Evolutionary conservation across 2,113 vertebrate genomes (phyloP).

Genomic region (Machaerirhynchus nigripectus): DNA sequence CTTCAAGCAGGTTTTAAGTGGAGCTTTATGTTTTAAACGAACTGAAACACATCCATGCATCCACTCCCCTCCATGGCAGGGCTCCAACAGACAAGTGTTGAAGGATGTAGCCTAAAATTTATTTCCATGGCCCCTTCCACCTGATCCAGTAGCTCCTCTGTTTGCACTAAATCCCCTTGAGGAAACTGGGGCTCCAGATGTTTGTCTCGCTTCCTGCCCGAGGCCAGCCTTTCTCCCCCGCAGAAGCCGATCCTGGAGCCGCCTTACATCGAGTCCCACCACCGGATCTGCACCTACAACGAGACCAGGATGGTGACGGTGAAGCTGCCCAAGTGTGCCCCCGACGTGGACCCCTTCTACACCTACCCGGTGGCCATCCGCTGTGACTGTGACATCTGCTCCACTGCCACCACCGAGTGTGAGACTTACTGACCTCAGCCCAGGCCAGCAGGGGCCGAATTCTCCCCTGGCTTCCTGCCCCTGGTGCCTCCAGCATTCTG

Average conservation of each 20-base stretch:
- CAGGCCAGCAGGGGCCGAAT: rapidly evolving
- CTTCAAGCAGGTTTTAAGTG: neutral
- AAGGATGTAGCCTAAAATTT: neutral
- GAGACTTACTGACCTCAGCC: slow-evolving; percentile 73
- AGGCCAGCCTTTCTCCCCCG: neutral
- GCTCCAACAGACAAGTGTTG: neutral
- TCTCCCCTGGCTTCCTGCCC: neutral
- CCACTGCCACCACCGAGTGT: slow-evolving; percentile 86
- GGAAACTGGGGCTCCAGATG: neutral
- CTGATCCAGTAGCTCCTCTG: neutral
- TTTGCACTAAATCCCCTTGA: neutral
- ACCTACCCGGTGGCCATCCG: slow-evolving; percentile 86
- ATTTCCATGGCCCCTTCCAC: neutral
- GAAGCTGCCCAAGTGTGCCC: slow-evolving; percentile 81
- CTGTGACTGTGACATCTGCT: slow-evolving; percentile 86
- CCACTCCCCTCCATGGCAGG: neutral
- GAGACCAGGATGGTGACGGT: slow-evolving; percentile 81
- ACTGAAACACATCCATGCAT: neutral
- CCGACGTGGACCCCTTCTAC: slow-evolving; percentile 80
- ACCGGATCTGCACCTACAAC: slow-evolving; percentile 91
- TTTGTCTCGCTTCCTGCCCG: neutral
- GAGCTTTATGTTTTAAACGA: neutral
- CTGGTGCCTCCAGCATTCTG: neutral
- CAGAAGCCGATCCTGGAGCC: slow-evolving; percentile 88
- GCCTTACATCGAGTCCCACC: slow-evolving; percentile 86